These are phyloP conservation scores for Junonia oenone DNA, from an alignment of 2,888 invertebrate species.

Conservation along the genomic window DNA sequence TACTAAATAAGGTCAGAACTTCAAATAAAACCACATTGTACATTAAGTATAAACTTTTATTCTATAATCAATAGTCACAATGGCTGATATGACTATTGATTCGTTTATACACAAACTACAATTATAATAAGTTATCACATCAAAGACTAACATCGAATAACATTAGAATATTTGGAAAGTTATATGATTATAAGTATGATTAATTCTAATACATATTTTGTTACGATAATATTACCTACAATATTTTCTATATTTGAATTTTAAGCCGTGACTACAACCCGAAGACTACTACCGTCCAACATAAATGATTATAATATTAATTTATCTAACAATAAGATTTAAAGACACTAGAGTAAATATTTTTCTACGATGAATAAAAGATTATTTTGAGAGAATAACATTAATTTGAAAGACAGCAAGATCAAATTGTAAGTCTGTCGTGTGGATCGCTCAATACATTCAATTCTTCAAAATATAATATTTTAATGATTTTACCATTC, in stretches of 20 bases:
- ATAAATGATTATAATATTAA: background rate
- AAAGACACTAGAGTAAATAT: background rate
- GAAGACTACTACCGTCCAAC: background rate
- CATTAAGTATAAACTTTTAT: conserved; percentile 65
- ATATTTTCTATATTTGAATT: background rate
- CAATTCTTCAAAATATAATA: background rate
- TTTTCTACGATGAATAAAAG: background rate
- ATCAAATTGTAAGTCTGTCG: conserved; percentile 11
- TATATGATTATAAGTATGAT: background rate
- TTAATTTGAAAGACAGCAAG: background rate
- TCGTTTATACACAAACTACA: conserved; percentile 15
- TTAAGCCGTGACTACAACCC: background rate
- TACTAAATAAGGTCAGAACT: background rate
- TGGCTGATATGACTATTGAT: conserved; percentile 77
- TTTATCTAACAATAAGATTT: background rate
- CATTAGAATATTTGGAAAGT: conserved; percentile 6
- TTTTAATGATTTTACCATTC: conserved; percentile 46
- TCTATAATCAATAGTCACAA: conserved; percentile 72
- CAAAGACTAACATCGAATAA: conserved; percentile 12
- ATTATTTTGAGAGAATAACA: background rate
- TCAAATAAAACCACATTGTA: conserved; percentile 37
- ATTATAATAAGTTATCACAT: conserved; percentile 6
- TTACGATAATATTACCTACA: background rate
- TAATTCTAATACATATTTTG: background rate
- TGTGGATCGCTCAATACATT: conserved; percentile 7